Evolutionary conservation across 2,113 vertebrate species (phyloP).

Genomic region (Urocynchramus pylzowi): DNA sequence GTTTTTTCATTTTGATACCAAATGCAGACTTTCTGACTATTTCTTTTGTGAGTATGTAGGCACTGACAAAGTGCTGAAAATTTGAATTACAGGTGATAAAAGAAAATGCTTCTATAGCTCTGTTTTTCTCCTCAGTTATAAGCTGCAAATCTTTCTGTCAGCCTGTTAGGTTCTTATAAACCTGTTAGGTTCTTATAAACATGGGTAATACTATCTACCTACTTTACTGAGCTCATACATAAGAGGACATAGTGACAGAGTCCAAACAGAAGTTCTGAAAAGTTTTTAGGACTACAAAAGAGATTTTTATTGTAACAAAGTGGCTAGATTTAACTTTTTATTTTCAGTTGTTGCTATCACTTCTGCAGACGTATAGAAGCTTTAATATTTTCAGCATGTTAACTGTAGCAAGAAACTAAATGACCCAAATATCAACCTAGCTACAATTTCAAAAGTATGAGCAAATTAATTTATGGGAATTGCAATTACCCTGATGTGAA

Average conservation of each 20-base stretch:
- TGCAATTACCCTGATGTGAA: constrained; percentile 27
- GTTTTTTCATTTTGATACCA: neutral
- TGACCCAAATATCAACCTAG: neutral
- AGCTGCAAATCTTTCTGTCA: neutral
- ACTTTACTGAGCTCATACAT: neutral
- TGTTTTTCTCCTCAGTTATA: neutral
- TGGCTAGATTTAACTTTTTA: neutral
- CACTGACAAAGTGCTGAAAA: neutral
- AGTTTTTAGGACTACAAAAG: neutral
- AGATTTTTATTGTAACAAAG: neutral
- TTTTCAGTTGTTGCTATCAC: neutral
- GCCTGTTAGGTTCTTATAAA: neutral
- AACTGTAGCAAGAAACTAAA: neutral
- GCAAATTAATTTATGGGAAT: constrained; percentile 23
- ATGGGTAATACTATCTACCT: neutral
- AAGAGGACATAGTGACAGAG: neutral
- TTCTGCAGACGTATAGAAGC: neutral
- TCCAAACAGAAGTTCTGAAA: neutral
- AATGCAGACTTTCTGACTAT: neutral
- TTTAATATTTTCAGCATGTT: neutral
- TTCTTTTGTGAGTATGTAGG: neutral
- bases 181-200: neutral
- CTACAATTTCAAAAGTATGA: neutral
- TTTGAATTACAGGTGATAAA: neutral
- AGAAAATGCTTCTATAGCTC: neutral